Conservation (phyloP, 2,888 invertebrate genomes). For the Ametastegia equiseti region DNA sequence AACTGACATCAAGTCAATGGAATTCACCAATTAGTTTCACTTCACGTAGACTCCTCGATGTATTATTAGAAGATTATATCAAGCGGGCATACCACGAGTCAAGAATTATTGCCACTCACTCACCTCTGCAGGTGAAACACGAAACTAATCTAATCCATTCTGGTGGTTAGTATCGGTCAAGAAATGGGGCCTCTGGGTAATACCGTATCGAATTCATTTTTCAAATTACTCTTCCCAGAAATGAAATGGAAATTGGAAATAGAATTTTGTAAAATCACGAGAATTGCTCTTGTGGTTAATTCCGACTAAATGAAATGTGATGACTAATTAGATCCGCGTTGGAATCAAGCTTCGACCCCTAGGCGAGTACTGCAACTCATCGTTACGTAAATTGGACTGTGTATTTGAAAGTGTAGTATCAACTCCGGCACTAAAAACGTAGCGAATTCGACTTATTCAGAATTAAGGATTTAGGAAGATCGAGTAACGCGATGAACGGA, state of each 20-base stretch:
- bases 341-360: background rate
- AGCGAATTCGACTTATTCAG: background rate
- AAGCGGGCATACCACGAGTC: background rate
- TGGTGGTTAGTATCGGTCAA: background rate
- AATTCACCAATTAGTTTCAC: background rate
- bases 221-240: background rate
- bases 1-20: background rate
- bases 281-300: background rate
- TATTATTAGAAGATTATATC: background rate
- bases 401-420: background rate
- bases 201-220: background rate
- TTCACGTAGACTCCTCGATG: background rate
- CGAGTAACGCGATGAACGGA: slow-evolving; percentile 12
- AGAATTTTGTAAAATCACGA: background rate
- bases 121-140: background rate
- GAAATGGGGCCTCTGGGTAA: background rate
- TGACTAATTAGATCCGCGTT: background rate
- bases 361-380: no score
- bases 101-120: background rate
- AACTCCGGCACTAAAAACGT: background rate
- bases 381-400: background rate
- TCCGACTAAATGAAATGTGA: background rate
- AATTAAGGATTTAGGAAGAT: slow-evolving; percentile 4
- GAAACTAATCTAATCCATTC: background rate
- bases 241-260: background rate